These are phyloP conservation scores for Tarsius wallacei DNA, from an alignment of 2,797 vertebrate genomes.

Conservation along the genomic window DNA sequence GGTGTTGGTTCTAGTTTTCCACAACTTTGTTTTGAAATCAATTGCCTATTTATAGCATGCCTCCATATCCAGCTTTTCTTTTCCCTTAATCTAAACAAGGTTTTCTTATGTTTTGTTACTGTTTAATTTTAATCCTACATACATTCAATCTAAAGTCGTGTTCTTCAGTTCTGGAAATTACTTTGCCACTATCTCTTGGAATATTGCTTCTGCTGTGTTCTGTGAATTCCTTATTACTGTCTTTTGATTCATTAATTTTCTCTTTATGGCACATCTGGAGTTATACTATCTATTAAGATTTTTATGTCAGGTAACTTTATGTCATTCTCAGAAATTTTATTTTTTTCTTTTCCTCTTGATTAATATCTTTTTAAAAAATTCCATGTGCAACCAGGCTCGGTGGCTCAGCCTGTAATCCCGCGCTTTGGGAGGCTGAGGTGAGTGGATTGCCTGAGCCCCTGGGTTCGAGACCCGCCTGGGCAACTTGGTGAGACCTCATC, in stretches of 20 bases:
- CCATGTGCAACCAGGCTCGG: too few relatives aligned
- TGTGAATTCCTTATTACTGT: not conserved
- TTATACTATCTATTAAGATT: not conserved
- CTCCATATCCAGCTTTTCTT: not conserved
- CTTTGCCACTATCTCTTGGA: not conserved
- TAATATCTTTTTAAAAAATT: not conserved
- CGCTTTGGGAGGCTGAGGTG: too few relatives aligned
- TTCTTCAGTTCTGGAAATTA: slow-evolving; percentile 42
- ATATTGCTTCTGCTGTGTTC: not conserved
- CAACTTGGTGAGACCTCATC: too few relatives aligned
- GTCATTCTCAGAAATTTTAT: not conserved
- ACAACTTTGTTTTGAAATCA: slow-evolving; percentile 36
- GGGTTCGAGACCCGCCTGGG: too few relatives aligned
- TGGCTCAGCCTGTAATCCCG: too few relatives aligned
- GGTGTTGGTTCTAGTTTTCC: slow-evolving; percentile 10
- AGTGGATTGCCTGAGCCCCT: too few relatives aligned
- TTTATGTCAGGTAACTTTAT: not conserved
- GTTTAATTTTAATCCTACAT: slow-evolving; percentile 10
- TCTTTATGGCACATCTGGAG: not conserved
- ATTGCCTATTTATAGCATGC: not conserved
- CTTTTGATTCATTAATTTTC: slow-evolving; percentile 1
- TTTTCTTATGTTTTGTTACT: not conserved
- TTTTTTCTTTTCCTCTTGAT: not conserved
- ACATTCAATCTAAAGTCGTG: slow-evolving; percentile 6
- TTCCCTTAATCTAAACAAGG: not conserved